Evolutionary conservation across 2,797 vertebrate species (phyloP).

Genomic region (Novumbra hubbsi): DNA sequence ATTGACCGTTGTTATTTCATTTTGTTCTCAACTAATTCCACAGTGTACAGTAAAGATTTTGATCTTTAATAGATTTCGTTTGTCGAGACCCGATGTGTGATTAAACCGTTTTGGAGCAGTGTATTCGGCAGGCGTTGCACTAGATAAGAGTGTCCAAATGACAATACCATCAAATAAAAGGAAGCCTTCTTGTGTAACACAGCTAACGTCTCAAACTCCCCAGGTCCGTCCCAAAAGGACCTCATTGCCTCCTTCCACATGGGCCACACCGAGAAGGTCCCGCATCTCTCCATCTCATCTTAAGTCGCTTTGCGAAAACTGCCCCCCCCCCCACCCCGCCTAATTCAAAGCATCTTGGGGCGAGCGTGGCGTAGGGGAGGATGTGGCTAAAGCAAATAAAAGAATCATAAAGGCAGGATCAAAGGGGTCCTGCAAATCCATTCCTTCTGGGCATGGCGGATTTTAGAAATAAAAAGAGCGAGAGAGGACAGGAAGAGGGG

Average conservation of each 20-base stretch:
- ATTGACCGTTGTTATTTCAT: too few species aligned
- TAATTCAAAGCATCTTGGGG: conserved; percentile 91
- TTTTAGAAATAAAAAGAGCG: conserved; percentile 70
- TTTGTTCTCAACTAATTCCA: too few species aligned
- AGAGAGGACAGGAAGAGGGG: conserved; percentile 24
- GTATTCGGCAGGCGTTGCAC: too few species aligned
- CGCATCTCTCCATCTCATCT: conserved; percentile 38
- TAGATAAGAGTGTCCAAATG: too few species aligned
- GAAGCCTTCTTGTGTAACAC: neutral
- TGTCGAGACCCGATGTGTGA: too few species aligned
- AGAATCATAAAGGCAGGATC: conserved; percentile 85
- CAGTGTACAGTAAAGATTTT: too few species aligned
- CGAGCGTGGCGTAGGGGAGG: conserved; percentile 77
- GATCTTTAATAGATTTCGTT: too few species aligned
- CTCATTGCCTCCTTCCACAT: neutral
- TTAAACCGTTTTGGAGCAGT: too few species aligned
- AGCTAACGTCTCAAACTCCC: neutral
- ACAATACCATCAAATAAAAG: neutral
- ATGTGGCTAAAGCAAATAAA: conserved; percentile 89
- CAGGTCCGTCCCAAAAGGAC: neutral
- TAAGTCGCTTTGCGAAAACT: conserved; percentile 38
- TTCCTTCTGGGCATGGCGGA: conserved; percentile 85
- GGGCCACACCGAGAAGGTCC: conserved; percentile 20
- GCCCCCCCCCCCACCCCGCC: conserved; percentile 32
- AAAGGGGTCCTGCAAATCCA: conserved; percentile 83